Base-by-base conservation (phyloP, 2,888 invertebrate species). In the Xestoiulus laeticollis region DNA sequence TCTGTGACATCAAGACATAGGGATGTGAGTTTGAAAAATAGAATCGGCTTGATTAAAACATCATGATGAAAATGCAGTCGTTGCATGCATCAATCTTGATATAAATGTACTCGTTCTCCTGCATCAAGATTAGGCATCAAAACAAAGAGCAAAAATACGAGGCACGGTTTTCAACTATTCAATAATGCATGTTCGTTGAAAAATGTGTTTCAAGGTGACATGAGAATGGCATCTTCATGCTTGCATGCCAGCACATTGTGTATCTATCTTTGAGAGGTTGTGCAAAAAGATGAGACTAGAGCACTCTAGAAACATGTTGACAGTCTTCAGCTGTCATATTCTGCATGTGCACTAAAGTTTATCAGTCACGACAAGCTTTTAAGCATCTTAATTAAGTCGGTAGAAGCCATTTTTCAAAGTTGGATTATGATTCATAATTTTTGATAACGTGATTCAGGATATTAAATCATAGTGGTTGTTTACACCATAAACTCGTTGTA, bases 261-360 rank as follows among this genome's bases (percentile, higher is more conserved):
- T 14, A 10, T n/a, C 68, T 26, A 26, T 68, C 68, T 68, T 38
- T 26, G 68, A 68, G 68, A 8, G n/a, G 68, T 68, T 68, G 26
- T 10, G 26, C 68, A 26, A 26, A 68, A 26, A 26, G 68, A 68
- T 26, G 68, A 59, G 22, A 22, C 19, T 59, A 59, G 59, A 59
- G n/a, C 59, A 59, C 59, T n/a, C 59, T 22, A 19, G n/a, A 59
- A 59, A 59, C n/a, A 68, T 68, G 68, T 68, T 26, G 68, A 26
- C 68, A 68, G 26, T 26, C 68, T 68, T 68, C 68, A 26, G 68
- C 68, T 68, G 68, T 68, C 68, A 68, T 68, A 68, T 68, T 68
- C 26, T 26, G 26, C 26, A 68, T 26, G 68, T 26, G 26, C 26
- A 14, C 26, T 26, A 68, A n/a, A 68, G 68, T 68, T 68, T 68